These are phyloP conservation scores for Rallus limicola DNA, from an alignment of 2,113 vertebrate species.

Conservation along the genomic window DNA sequence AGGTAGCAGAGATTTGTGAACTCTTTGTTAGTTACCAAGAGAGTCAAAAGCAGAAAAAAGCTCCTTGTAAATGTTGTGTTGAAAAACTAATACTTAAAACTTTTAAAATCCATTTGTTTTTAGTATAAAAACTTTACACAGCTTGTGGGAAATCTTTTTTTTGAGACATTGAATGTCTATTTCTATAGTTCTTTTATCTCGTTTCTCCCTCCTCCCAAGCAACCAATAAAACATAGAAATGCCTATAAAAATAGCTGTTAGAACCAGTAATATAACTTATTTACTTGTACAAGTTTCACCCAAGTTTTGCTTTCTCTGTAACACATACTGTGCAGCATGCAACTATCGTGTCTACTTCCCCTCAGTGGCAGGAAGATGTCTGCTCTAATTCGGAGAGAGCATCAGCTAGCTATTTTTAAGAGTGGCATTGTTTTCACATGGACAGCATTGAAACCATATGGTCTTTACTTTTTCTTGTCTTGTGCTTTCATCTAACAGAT, in stretches of 20 bases:
- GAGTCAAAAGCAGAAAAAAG: neutral
- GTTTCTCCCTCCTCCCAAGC: constrained; percentile 16
- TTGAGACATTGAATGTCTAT: neutral
- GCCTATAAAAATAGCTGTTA: neutral
- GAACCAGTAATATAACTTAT: constrained; percentile 49
- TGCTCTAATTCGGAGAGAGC: constrained; percentile 54
- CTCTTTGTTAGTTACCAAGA: neutral
- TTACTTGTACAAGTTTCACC: constrained; percentile 8
- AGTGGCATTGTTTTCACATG: constrained; percentile 66
- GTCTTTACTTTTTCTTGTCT: constrained; percentile 63
- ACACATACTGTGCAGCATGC: neutral
- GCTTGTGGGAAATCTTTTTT: constrained; percentile 26
- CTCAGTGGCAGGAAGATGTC: constrained; percentile 55
- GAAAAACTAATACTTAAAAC: neutral
- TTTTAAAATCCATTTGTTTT: neutral
- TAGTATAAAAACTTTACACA: neutral
- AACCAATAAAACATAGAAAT: constrained; percentile 42
- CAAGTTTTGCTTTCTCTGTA: constrained; percentile 13
- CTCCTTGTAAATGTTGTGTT: neutral
- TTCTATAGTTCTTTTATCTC: constrained; percentile 24
- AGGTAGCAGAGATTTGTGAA: neutral
- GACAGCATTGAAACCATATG: constrained; percentile 71
- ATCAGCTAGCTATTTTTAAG: constrained; percentile 61
- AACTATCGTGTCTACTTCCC: constrained; percentile 23
- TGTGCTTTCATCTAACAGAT: constrained; percentile 71